phyloP scores from a whole-genome alignment of 2,888 invertebrate genomes.

The Latrodectus hesperus region DNA sequence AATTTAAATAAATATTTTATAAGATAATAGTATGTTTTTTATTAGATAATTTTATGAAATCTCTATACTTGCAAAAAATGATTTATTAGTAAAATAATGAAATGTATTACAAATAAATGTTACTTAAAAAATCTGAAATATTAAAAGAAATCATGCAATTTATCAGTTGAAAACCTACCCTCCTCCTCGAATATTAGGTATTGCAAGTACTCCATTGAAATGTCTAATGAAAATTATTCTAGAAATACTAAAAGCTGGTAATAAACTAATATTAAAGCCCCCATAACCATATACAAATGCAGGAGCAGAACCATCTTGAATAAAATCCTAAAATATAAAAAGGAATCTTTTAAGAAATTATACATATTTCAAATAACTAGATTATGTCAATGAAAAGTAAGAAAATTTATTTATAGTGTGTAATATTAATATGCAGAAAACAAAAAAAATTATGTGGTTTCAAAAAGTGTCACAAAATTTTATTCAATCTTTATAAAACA shows the following conservation, averaged over 20 bases:
- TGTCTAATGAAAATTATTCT: constrained; percentile 91
- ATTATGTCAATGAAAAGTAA: too few species aligned
- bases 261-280: constrained; percentile 94
- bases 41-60: too few species aligned
- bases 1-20: too few species aligned
- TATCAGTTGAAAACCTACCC: constrained; percentile 80
- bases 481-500: too few species aligned
- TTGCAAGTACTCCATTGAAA: constrained; percentile 89
- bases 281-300: constrained; percentile 96
- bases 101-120: too few species aligned
- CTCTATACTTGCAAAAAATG: too few species aligned
- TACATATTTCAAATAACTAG: background rate
- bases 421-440: too few species aligned
- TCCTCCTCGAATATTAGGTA: constrained; percentile 96
- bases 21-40: too few species aligned
- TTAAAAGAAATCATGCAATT: background rate
- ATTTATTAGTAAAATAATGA: too few species aligned
- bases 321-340: constrained; percentile 78
- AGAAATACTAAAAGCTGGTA: constrained; percentile 91
- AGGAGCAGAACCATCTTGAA: constrained; percentile 83
- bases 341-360: background rate
- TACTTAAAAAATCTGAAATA: background rate
- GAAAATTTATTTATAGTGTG: too few species aligned
- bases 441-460: too few species aligned
- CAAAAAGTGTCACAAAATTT: too few species aligned